Evolutionary conservation across 2,888 invertebrate genomes (phyloP).

Genomic region (Eristalis tenax): DNA sequence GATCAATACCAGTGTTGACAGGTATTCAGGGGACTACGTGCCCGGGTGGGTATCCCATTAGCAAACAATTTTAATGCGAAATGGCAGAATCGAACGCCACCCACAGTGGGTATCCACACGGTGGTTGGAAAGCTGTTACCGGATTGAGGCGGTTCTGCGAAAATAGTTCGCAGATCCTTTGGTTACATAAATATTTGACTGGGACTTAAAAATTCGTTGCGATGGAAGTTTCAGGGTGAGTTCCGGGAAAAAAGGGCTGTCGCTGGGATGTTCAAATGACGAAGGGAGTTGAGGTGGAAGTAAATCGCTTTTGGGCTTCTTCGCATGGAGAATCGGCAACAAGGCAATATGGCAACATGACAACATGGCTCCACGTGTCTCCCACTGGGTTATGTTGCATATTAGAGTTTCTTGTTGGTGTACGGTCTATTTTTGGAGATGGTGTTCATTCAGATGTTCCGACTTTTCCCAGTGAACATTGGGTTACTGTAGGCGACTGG

Average conservation of each 20-base stretch:
- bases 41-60: background rate
- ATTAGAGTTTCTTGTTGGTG: background rate
- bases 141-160: background rate
- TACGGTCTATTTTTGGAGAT: too few relatives aligned
- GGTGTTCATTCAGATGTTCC: too few relatives aligned
- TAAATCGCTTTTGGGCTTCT: background rate
- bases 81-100: background rate
- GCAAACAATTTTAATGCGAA: background rate
- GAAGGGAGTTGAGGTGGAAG: background rate
- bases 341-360: background rate
- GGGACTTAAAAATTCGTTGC: background rate
- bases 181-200: background rate
- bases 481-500: too few relatives aligned
- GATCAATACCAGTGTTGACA: background rate
- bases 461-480: too few relatives aligned
- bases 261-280: background rate
- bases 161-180: background rate
- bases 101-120: too few relatives aligned
- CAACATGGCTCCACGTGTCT: background rate
- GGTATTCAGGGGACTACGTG: background rate
- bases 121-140: too few relatives aligned
- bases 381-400: background rate
- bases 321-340: background rate
- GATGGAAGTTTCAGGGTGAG: background rate
- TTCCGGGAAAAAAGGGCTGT: background rate